Evolutionary conservation across 2,888 invertebrate genomes (phyloP).

Genomic region (Drosophila eohydei): DNA sequence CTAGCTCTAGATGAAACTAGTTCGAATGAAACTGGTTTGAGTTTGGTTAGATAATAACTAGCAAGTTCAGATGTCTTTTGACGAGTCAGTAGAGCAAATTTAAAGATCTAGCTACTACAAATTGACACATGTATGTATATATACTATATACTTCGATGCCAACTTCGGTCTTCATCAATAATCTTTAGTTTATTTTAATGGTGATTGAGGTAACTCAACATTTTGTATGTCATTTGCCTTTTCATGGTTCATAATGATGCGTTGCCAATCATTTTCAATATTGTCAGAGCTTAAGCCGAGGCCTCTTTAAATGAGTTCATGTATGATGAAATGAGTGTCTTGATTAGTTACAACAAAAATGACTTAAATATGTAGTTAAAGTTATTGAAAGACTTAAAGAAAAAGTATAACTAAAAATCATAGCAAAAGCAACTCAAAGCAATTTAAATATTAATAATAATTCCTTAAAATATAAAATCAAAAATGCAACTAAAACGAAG

Average conservation of each 20-base stretch:
- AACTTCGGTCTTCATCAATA: neutral
- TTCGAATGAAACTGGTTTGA: neutral
- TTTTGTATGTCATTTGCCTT: constrained; percentile 19
- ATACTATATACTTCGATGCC: too few relatives aligned
- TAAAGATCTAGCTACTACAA: too few relatives aligned
- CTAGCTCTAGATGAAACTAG: constrained; percentile 1
- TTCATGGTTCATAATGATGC: constrained; percentile 38
- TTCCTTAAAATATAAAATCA: neutral
- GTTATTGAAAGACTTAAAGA: neutral
- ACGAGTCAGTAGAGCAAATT: too few relatives aligned
- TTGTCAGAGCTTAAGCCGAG: neutral
- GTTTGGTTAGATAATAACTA: neutral
- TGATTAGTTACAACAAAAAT: neutral
- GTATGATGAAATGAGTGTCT: neutral
- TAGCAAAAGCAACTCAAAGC: neutral
- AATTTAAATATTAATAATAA: too few relatives aligned
- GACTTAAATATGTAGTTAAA: neutral
- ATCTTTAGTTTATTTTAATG: neutral
- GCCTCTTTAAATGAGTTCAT: constrained; percentile 13
- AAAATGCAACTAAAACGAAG: neutral
- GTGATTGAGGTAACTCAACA: neutral
- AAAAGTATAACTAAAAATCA: neutral
- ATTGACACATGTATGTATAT: too few relatives aligned
- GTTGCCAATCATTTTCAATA: neutral
- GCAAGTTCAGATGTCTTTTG: neutral